Evolutionary conservation across 2,888 invertebrate genomes (phyloP).

Genomic region (Nomada goodeniana): DNA sequence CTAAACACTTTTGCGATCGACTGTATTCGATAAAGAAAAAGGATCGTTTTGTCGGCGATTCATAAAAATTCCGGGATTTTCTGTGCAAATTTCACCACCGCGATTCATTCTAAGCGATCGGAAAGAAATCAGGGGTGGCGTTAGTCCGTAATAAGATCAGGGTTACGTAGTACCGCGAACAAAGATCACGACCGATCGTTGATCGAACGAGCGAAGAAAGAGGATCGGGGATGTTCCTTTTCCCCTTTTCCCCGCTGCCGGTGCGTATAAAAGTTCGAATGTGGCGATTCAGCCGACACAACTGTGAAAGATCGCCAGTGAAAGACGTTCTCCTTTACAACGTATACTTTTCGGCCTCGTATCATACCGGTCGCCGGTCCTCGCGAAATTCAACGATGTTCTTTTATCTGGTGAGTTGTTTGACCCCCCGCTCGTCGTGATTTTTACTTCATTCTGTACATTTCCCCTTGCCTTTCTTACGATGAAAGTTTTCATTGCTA

Average conservation of each 20-base stretch:
- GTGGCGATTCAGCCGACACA: slow-evolving; percentile 72
- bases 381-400: slow-evolving; percentile 49
- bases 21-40: background rate
- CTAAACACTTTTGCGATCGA: no score
- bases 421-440: background rate
- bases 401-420: slow-evolving; percentile 56
- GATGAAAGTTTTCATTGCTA: background rate
- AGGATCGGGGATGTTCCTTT: slow-evolving; percentile 56
- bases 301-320: slow-evolving; percentile 74
- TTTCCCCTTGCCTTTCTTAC: background rate
- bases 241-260: slow-evolving; percentile 54
- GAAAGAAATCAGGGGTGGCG: slow-evolving; percentile 7
- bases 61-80: slow-evolving; percentile 14
- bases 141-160: slow-evolving; percentile 56
- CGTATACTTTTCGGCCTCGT: slow-evolving; percentile 34
- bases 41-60: slow-evolving; percentile 6
- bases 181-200: slow-evolving; percentile 63
- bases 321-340: slow-evolving; percentile 62
- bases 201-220: slow-evolving; percentile 47
- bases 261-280: slow-evolving; percentile 74
- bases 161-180: slow-evolving; percentile 57
- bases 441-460: background rate
- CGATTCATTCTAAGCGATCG: background rate
- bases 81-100: slow-evolving; percentile 32
- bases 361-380: slow-evolving; percentile 27